Evolutionary conservation across 2,797 vertebrate genomes (phyloP), one percentile per base, ranked within the genome.

Genomic region (Rousettus madagascariensis): DNA sequence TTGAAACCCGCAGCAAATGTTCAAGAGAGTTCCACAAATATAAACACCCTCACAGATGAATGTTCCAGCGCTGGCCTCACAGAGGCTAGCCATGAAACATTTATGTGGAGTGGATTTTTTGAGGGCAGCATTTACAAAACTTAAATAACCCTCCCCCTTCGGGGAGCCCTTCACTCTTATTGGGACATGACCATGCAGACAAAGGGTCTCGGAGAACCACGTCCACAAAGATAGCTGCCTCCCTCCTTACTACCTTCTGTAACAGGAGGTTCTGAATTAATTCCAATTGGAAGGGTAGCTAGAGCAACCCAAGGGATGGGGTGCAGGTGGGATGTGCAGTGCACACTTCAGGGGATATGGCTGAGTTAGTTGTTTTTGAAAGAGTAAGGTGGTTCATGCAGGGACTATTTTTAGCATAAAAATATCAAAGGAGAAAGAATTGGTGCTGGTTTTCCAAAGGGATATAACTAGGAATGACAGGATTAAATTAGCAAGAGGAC

Each of bases 1-100:
- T 99, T 98, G 97, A 98, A 98, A 98, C 98, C 98, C 95, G 93
- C 98, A 98, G 98, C 98, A 98, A 99, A 98, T 98, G 98, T 99
- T 98, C 98, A 98, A 98, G 98, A 98, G 98, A 98, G 98, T 98
- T 98, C 98, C 98, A 98, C 98, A 98, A 98, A 99, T 98, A 98
- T 98, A 98, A 99, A 99, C 98, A 98, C 98, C 98, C 98, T 98
- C 98, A 97, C 98, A 98, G 98, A 98, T 98, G 98, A 98, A 97
- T 88, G 97, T 98, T 98, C 96, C 97, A 97, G 98, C 97, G 97
- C 71, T 90, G 97, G 98, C 98, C 98, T 98, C 91, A 15, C 97
- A 95, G 98, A 98, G 97, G 97, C 98, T 96, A 97, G 97, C 97
- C 98, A 98, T 98, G 98, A 98, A 98, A 98, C 98, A 98, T 98